Evolutionary conservation across 2,797 vertebrate genomes (phyloP), one percentile per base, ranked within the genome.

Genomic region (Lates japonicus): DNA sequence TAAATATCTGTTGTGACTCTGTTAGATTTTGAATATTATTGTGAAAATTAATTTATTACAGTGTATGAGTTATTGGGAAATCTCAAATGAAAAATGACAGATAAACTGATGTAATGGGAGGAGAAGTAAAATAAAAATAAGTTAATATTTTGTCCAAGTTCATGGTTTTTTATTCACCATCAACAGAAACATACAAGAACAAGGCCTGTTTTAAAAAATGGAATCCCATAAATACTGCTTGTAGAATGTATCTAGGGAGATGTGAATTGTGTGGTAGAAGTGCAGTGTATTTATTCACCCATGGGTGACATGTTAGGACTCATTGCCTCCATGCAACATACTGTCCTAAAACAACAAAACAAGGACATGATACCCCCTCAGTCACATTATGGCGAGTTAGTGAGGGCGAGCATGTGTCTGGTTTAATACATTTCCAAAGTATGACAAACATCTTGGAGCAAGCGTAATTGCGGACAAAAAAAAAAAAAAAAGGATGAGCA

Each of bases 341-440:
- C 51, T 64, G 48, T 84, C 65, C 59, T 52, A 20, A 86, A 84
- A 74, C 57, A 85, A 80, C 73, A 76, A 69, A 74, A 69, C 84
- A 84, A 90, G 83, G 83, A 81, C 90, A 72, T 81, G 33, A 77
- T 76, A n/a, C 42, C 77, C 81, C 74, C 57, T 57, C 20, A 83
- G 86, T 71, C 68, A 82, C 52, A 71, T 78, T 64, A 59, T 49
- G 19, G 29, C 5, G 5, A 71, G 62, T 22, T 31, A 78, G 33
- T 33, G 41, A 67, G 51, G 74, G 58, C 9, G 14, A 67, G 13
- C 61, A 52, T 61, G 59, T 81, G 86, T 87, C 79, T 65, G 22
- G 19, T 84, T 88, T 62, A 81, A 87, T 88, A 69, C 25, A 51
- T 82, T 73, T 87, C 60, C 46, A 86, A 87, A 75, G 84, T 44